Evolutionary conservation across 2,797 vertebrate genomes (phyloP).

Genomic region (Phalanger gymnotis): DNA sequence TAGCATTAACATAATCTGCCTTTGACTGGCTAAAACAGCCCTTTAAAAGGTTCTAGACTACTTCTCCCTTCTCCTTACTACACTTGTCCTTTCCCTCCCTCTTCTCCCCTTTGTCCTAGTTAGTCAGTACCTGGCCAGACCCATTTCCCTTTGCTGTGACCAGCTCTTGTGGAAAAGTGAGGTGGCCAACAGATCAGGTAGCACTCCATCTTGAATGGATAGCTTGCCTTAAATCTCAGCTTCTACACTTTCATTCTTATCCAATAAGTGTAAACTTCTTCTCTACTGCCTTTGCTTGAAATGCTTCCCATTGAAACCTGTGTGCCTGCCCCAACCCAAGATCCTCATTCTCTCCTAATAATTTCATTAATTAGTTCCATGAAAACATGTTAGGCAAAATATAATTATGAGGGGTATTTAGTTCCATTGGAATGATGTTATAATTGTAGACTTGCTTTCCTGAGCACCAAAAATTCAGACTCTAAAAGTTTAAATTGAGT

Average conservation of each 20-base stretch:
- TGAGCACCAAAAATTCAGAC: not conserved
- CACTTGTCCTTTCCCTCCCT: not conserved
- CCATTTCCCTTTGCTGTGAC: not conserved
- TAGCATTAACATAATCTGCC: not conserved
- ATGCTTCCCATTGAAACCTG: not conserved
- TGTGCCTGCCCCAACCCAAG: not conserved
- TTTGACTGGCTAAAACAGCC: not conserved
- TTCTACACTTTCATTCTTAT: not conserved
- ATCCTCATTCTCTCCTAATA: not conserved
- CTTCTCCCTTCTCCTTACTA: not conserved
- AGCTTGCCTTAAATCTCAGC: not conserved
- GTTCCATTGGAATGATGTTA: not conserved
- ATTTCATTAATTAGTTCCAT: not conserved
- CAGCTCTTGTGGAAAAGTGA: not conserved
- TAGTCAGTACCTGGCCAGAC: not conserved
- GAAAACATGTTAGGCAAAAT: not conserved
- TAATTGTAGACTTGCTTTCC: not conserved
- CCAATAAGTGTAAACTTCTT: not conserved
- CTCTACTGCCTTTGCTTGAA: not conserved
- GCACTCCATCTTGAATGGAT: no score
- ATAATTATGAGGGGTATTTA: not conserved
- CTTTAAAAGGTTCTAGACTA: not conserved
- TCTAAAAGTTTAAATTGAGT: not conserved
- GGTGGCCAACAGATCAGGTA: not conserved
- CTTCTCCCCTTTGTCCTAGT: not conserved